Percentiles rank a stretch among this genome's conserved stretches.
These are phyloP conservation scores for Exocentrus adspersus DNA, from an alignment of 2,888 invertebrate genomes.

Conservation along the genomic window DNA sequence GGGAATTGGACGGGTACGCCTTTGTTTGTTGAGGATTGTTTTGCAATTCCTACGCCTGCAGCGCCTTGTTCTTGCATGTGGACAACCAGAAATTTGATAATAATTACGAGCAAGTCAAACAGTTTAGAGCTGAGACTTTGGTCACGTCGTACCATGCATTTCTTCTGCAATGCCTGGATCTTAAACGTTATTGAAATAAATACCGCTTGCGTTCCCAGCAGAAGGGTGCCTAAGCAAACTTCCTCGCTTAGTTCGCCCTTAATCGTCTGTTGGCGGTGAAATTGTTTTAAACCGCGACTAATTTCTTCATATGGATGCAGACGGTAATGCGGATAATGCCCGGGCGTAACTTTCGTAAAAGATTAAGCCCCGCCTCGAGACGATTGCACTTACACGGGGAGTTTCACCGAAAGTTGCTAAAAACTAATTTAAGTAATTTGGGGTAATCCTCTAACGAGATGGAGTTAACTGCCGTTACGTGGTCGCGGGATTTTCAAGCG, in stretches of 20 bases:
- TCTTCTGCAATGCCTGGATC: too few relatives aligned
- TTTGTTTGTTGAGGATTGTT: too few relatives aligned
- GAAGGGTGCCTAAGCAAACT: conserved; percentile 28
- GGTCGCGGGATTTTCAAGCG: not conserved
- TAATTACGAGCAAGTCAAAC: too few relatives aligned
- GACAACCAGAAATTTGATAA: too few relatives aligned
- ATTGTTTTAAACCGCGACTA: conserved; percentile 40
- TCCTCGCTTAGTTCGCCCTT: conserved; percentile 32
- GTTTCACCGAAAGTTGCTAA: not conserved
- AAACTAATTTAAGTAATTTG: conserved; percentile 17
- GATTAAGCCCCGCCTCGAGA: conserved; percentile 10
- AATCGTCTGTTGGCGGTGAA: conserved; percentile 38
- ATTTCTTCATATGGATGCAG: conserved; percentile 43
- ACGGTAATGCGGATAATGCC: conserved; percentile 37
- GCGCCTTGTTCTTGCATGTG: too few relatives aligned
- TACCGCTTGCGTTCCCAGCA: too few relatives aligned
- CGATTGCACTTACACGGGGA: not conserved
- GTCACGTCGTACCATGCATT: too few relatives aligned
- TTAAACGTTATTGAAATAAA: too few relatives aligned
- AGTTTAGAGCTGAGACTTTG: too few relatives aligned
- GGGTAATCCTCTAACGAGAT: not conserved
- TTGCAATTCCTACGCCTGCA: too few relatives aligned
- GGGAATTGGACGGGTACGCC: too few relatives aligned
- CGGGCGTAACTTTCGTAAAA: conserved; percentile 9
- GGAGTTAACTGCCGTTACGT: not conserved